Base-by-base conservation (phyloP, 2,888 invertebrate genomes). In the Chloromyia formosa region DNA sequence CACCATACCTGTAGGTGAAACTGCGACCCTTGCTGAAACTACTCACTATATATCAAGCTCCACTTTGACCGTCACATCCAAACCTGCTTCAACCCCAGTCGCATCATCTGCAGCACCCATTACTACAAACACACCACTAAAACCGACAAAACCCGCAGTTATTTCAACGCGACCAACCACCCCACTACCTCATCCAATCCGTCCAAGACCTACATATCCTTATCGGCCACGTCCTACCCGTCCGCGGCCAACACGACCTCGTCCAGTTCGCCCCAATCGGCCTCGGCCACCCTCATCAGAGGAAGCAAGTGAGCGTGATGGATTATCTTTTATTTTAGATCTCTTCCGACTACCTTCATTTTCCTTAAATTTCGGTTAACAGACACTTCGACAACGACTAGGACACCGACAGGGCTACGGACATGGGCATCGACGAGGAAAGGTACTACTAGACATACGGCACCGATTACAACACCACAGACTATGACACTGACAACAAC, bases 251-350 rank as follows among this genome's bases (percentile, higher is more conserved):
- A 61, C 14, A 5, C 35, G 35, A 9, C 68, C 49, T 1, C 56
- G 56, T 12, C 62, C 69, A 14, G 14, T 35, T 16, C 69, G 69
- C 18, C 62, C 62, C 7, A 40, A 14, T 14, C 42, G 40, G 16
- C 49, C 49, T 5, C n/a, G 27, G 16, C 27, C 27, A 35, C 64
- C 64, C 16, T 14, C 23, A 64, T 71, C 71, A 7, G 71, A 56
- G 14, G 71, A 71, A 71, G 56, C 71, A 71, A 71, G 71, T 71
- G 71, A 71, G 71, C 71, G 71, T 40, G 71, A 71, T 58, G 40
- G 27, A 71, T 71, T 71, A 56, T 42, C 56, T 40, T 56, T 71
- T 23, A 58, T 71, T 42, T 58, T 71, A 35, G 71, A 71, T 71
- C 22, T 71, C 12, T 56, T 71, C 58, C 56, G 71, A 18, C 18